A percentile compares a stretch with the other conserved stretches of the same genome.
phyloP scores from a whole-genome alignment of 1,140 invertebrate genomes.

The Papilio helenus region DNA sequence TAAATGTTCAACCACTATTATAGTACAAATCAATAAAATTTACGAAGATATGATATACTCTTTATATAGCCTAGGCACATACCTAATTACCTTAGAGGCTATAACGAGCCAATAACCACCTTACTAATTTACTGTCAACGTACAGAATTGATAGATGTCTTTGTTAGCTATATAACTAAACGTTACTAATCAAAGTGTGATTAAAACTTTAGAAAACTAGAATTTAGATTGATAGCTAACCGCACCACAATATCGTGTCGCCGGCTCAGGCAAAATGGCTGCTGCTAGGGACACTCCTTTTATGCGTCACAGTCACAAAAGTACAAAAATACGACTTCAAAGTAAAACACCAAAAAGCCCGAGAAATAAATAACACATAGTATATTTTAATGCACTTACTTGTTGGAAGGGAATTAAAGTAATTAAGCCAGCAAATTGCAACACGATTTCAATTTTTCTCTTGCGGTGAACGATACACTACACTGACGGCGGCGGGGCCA shows the following conservation, averaged over 20 bases:
- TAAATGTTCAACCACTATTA: background rate
- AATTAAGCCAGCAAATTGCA: constrained; percentile 82
- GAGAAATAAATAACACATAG: constrained; percentile 66
- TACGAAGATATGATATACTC: constrained; percentile 29
- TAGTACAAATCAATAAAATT: background rate
- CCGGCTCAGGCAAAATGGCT: constrained; percentile 83
- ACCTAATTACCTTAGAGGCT: constrained; percentile 44
- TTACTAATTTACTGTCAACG: constrained; percentile 25
- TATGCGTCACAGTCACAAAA: constrained; percentile 82
- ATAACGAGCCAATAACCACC: constrained; percentile 43
- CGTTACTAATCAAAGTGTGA: background rate
- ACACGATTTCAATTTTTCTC: constrained; percentile 82
- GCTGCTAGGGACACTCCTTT: constrained; percentile 82
- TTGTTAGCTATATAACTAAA: constrained; percentile 14
- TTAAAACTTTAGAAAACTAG: constrained; percentile 43
- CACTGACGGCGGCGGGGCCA: constrained; percentile 81
- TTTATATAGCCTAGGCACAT: constrained; percentile 40
- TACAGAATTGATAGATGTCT: constrained; percentile 11
- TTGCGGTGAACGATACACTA: constrained; percentile 83
- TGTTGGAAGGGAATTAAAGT: constrained; percentile 83
- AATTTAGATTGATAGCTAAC: constrained; percentile 59
- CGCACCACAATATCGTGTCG: constrained; percentile 80
- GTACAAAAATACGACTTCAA: constrained; percentile 57
- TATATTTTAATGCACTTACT: constrained; percentile 78
- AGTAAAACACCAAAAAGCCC: constrained; percentile 59